These are phyloP conservation scores for Meteorus sp. DNA, from an alignment of 1,140 invertebrate genomes.

Conservation along the genomic window DNA sequence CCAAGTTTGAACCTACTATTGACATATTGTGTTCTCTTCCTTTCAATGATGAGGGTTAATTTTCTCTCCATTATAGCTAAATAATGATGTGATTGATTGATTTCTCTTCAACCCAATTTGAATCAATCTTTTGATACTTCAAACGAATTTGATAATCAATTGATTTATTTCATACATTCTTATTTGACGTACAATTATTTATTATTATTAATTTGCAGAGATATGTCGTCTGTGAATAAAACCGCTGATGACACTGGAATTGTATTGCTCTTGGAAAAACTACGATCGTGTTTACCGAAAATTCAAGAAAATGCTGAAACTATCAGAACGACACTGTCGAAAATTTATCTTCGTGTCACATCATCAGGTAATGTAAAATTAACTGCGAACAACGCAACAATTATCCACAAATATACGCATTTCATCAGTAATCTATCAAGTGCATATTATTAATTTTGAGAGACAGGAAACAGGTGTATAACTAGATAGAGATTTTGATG, in stretches of 20 bases:
- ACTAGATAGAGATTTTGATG: background rate
- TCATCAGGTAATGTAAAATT: conserved; percentile 56
- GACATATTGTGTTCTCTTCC: no score
- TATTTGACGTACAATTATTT: conserved; percentile 5
- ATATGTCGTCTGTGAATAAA: conserved; percentile 45
- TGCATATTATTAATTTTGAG: conserved; percentile 1
- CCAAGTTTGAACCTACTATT: no score
- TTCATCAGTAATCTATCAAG: background rate
- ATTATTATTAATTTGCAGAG: conserved; percentile 31
- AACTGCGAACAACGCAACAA: no score
- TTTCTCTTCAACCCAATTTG: no score
- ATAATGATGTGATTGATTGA: no score
- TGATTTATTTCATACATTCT: no score
- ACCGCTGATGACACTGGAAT: conserved; percentile 47
- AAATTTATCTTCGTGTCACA: conserved; percentile 60
- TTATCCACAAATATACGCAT: background rate
- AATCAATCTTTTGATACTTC: no score
- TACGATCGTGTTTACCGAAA: conserved; percentile 42
- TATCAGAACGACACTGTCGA: conserved; percentile 56
- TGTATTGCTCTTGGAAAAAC: conserved; percentile 50
- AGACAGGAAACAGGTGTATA: conserved; percentile 4
- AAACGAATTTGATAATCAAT: no score
- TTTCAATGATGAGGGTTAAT: no score
- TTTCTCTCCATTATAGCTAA: no score
- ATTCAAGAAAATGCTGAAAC: conserved; percentile 60